Percentiles rank a stretch among this genome's conserved stretches.
These are phyloP conservation scores for Acipenser transmontanus DNA, from an alignment of 2,797 vertebrate genomes.

Conservation along the genomic window DNA sequence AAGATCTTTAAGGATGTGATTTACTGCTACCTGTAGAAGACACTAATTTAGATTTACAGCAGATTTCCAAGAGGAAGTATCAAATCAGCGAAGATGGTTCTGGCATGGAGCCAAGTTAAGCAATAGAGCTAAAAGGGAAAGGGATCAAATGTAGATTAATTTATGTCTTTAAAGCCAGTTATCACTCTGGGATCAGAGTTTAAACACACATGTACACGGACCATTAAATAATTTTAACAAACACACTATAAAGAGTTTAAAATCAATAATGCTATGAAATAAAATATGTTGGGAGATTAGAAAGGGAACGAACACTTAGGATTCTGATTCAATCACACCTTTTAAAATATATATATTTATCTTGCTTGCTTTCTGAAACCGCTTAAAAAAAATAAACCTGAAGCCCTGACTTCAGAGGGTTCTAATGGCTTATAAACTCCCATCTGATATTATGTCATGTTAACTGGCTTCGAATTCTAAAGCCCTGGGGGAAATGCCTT, in stretches of 20 bases:
- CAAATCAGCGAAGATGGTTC: neutral
- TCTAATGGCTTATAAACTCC: too few relatives aligned
- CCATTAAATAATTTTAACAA: neutral
- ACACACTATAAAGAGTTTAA: neutral
- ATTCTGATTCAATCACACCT: too few relatives aligned
- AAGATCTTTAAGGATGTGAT: neutral
- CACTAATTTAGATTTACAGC: neutral
- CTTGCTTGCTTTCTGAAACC: too few relatives aligned
- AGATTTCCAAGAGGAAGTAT: neutral
- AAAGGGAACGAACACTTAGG: too few relatives aligned
- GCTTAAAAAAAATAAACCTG: too few relatives aligned
- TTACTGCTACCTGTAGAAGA: neutral
- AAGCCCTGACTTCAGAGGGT: too few relatives aligned
- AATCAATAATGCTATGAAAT: too few relatives aligned
- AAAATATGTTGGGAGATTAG: too few relatives aligned
- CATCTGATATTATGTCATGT: too few relatives aligned
- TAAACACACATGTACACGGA: conserved; percentile 3
- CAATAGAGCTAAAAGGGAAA: neutral
- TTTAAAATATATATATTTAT: too few relatives aligned
- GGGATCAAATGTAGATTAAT: neutral
- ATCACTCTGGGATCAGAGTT: conserved; percentile 4
- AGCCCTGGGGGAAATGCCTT: too few relatives aligned
- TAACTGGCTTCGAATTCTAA: too few relatives aligned
- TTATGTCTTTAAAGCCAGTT: neutral
- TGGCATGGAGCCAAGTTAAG: neutral